A percentile compares a stretch with the other conserved stretches of the same genome.
Evolutionary conservation across 1,140 invertebrate genomes (phyloP).

Genomic region (Heliconius hewitsoni): DNA sequence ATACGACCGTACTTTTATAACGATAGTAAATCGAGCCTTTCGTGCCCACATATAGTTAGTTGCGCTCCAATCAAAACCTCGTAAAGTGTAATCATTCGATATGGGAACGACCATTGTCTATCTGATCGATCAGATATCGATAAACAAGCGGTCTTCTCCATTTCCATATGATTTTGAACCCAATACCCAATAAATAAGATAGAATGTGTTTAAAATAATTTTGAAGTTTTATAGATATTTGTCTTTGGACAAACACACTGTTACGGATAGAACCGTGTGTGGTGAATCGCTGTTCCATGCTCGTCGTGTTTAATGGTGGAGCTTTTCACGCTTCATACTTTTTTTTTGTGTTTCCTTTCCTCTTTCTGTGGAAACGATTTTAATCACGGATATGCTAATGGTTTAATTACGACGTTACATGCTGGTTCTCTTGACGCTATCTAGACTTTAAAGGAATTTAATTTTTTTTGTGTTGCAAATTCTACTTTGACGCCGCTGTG

Average conservation of each 20-base stretch:
- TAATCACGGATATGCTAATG: slow-evolving; percentile 19
- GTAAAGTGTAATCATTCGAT: slow-evolving; percentile 72
- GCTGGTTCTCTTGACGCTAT: background rate
- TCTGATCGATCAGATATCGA: slow-evolving; percentile 47
- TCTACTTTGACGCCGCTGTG: background rate
- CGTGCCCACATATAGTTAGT: slow-evolving; percentile 71
- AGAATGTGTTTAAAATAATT: background rate
- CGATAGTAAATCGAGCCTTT: slow-evolving; percentile 64
- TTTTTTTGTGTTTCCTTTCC: slow-evolving; percentile 22
- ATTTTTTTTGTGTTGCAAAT: background rate
- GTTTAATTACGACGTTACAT: slow-evolving; percentile 16
- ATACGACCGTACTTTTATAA: slow-evolving; percentile 52
- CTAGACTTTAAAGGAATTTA: background rate
- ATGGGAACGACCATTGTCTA: slow-evolving; percentile 70
- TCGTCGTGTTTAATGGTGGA: slow-evolving; percentile 46
- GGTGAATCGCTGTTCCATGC: slow-evolving; percentile 57
- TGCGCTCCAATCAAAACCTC: slow-evolving; percentile 67
- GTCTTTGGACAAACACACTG: slow-evolving; percentile 65
- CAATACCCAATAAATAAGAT: background rate
- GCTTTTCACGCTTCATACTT: slow-evolving; percentile 36
- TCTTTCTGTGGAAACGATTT: slow-evolving; percentile 5
- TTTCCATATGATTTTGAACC: slow-evolving; percentile 1
- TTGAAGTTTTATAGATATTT: slow-evolving; percentile 28
- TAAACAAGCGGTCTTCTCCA: slow-evolving; percentile 23
- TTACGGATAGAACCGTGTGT: slow-evolving; percentile 61